Evolutionary conservation across 2,888 invertebrate genomes (phyloP), one percentile per base, ranked within the genome.

Genomic region (Euplexia lucipara): DNA sequence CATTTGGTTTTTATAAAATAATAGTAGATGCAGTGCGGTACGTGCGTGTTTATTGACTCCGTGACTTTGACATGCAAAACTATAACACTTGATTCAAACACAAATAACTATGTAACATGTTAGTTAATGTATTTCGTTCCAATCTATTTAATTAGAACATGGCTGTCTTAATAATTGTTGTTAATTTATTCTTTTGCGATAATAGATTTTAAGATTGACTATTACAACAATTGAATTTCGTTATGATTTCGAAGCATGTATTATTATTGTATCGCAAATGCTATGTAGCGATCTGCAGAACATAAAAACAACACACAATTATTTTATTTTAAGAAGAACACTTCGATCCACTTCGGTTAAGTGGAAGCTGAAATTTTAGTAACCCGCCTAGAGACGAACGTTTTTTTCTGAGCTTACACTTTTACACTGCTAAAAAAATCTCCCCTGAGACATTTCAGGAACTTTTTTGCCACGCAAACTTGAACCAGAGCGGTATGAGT

Each of bases 31-130:
- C 26, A 42, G 7, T 9, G 26, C 30, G 45, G 16, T 18, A 20
- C 1, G 9, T 61, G 61, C 53, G 44, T 63, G 70, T 57, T 70
- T 62, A 70, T 69, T 32, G 35, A 32, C 62, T 79, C 68, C 61
- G 73, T 82, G 82, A 79, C 78, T 83, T 82, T 78, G 82, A 77
- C 82, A 78, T 59, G 63, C 54, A 70, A 60, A 41, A 51, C 8
- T 8, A 18, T 45, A 16, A 37, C 16, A 9, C 32, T 39, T 39
- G 4, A 52, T 26, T 52, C 6, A 16, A 52, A 61, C 20, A 53
- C 18, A 41, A 41, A 22, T 66, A 34, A 18, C 18, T 18, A 16
- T 42, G 30, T 42, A 61, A 47, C 20, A 61, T 30, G 26, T 49
- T 16, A 26, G 8, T 32, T 18, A 52, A 62, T 42, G 14, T 20